Evolutionary conservation across 2,797 vertebrate species (phyloP), one percentile per base, ranked within the genome.

Genomic region (Sebastes itinus): DNA sequence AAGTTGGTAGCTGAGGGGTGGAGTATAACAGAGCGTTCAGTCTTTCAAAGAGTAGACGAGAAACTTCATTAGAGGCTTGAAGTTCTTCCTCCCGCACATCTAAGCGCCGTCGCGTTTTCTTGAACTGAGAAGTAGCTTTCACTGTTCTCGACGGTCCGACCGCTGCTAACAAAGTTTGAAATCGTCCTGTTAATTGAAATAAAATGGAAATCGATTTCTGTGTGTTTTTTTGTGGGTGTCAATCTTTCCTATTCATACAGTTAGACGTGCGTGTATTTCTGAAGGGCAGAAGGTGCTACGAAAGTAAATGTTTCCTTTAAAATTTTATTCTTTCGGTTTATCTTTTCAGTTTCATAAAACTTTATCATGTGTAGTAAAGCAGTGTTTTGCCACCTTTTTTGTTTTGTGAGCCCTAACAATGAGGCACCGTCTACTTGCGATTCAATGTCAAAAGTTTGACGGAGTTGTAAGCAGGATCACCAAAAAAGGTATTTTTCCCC

Each of bases 51-150:
- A 78, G 75, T 7, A 77, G 80, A 88, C 65, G 27, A 85, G 75
- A 89, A 92, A 92, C 90, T 93, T 94, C 86, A 91, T 93, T 91
- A 88, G 84, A 84, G 75, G 86, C 75, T 81, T 82, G 78, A 88
- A 91, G 85, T 90, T 85, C 38, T 66, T 78, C 59, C 77, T 54
- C 35, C 64, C 7, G 64, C 76, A 88, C 84, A 82, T 90, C 80
- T 73, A 55, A 92, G 78, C 72, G 1, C 5, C 4, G 62, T 32
- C 27, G 16, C 20, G 11, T 63, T 69, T 54, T 58, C 81, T 74
- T 65, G 75, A 87, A 84, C 72, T 4, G 67, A 72, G 84, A 67
- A 68, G 42, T 28, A 64, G 4, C 81, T 68, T 67, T 42, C 33
- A 10, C 60, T 54, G 54, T 74, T 78, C 56, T 23, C 64, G 1